Base-by-base conservation (phyloP, 2,888 invertebrate genomes). In the Gortyna flavago region DNA sequence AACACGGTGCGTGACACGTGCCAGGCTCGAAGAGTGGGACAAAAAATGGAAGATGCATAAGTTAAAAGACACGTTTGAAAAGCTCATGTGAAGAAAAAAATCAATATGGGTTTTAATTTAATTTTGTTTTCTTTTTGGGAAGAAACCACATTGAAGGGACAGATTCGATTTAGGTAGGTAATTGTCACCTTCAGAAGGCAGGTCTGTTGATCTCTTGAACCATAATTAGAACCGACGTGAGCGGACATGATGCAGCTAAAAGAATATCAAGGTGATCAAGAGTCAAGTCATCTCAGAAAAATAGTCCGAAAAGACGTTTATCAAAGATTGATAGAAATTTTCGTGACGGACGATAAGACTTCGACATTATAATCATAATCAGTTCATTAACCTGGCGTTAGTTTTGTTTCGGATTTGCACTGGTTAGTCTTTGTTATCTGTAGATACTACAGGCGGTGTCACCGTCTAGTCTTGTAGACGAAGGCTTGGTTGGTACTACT, bases 311-410 rank as follows among this genome's bases (percentile, higher is more conserved):
- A 72, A 75, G 16, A 76, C 66, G 62, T 57, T 59, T 72, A 75
- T 73, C 67, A 73, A 8, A 65, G 57, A 65, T 77, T 64, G n/a
- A 66, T 65, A 38, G 44, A 59, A 80, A 38, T 78, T 41, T 81
- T 69, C 18, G 25, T 70, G 66, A 75, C 69, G 59, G 25, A 67
- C 75, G 85, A 81, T 81, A 81, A 79, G 61, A 62, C 29, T 80
- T 72, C 72, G 61, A 69, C 67, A 54, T 70, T 66, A 54, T 79
- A 73, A 75, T 75, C 72, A 64, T 81, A 81, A 85, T 85, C 83
- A 82, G 83, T 81, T 85, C 82, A 84, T 85, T 84, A 85, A 85
- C 85, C 83, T 77, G 61, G 54, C 54, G 76, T 77, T 77, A 77
- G 72, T 70, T 83, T 81, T 70, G 72, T 76, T 85, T 83, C 54